phyloP scores from a whole-genome alignment of 2,888 invertebrate genomes.

The Hoplodrina ambigua region DNA sequence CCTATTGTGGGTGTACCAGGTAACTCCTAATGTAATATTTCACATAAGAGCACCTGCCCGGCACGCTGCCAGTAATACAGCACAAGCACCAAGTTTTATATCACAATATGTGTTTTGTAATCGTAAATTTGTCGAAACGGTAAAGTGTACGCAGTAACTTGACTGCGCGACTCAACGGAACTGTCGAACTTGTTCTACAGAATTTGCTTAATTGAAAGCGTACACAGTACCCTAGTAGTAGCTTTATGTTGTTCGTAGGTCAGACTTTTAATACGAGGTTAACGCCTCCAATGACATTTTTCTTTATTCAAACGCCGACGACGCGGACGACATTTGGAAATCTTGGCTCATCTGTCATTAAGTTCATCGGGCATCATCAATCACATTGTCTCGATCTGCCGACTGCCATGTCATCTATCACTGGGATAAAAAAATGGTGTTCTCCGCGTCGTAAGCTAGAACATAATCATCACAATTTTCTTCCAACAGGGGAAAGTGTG shows the following conservation, averaged over 20 bases:
- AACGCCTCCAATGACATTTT: conserved; percentile 74
- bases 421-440: conserved; percentile 56
- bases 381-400: conserved; percentile 59
- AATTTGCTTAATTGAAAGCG: conserved; percentile 68
- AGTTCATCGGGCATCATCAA: conserved; percentile 53
- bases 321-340: conserved; percentile 71
- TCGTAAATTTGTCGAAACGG: conserved; percentile 88
- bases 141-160: conserved; percentile 79
- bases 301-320: conserved; percentile 70
- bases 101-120: conserved; percentile 90
- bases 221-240: conserved; percentile 86
- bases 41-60: conserved; percentile 90
- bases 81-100: conserved; percentile 90
- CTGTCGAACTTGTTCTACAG: conserved; percentile 49
- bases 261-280: conserved; percentile 77
- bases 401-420: conserved; percentile 40
- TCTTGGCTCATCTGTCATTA: conserved; percentile 44
- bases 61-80: conserved; percentile 90
- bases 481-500: conserved; percentile 84
- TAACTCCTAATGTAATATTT: conserved; percentile 87
- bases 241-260: conserved; percentile 90
- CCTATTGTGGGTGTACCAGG: conserved; percentile 83
- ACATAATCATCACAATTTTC: conserved; percentile 79
- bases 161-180: conserved; percentile 52
- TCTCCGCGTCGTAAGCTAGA: conserved; percentile 76